A percentile compares a stretch with the other conserved stretches of the same genome.
Conservation (phyloP, 2,797 vertebrate genomes). For the Discoglossus pictus region DNA sequence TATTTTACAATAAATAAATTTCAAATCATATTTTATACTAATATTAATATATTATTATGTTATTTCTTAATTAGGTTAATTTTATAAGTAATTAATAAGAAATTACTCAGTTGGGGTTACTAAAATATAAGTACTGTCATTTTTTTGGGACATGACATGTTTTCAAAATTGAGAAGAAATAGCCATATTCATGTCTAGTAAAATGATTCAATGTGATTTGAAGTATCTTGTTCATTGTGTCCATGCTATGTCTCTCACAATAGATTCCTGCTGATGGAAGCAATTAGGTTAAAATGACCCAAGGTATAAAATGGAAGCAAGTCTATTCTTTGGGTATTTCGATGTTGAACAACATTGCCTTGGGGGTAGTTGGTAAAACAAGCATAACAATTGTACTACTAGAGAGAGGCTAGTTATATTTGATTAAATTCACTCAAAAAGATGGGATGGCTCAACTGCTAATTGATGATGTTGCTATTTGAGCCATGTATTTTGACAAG, state of each 20-base stretch:
- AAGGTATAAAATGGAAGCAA: slow-evolving; percentile 13
- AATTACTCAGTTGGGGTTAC: too few relatives aligned
- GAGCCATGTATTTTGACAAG: slow-evolving; percentile 36
- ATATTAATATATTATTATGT: too few relatives aligned
- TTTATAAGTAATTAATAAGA: too few relatives aligned
- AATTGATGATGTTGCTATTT: slow-evolving; percentile 40
- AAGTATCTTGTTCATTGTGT: neutral
- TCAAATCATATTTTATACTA: too few relatives aligned
- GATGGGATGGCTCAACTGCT: slow-evolving; percentile 38
- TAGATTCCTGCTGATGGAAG: neutral
- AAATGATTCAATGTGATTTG: too few relatives aligned
- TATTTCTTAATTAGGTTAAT: too few relatives aligned
- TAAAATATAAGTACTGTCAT: too few relatives aligned
- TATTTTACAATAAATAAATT: too few relatives aligned
- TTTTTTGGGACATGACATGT: too few relatives aligned
- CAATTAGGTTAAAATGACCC: slow-evolving; percentile 15
- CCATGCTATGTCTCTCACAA: neutral
- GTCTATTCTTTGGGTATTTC: slow-evolving; percentile 5
- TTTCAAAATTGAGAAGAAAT: too few relatives aligned
- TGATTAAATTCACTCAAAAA: slow-evolving; percentile 46
- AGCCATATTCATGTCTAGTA: too few relatives aligned
- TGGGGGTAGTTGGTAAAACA: slow-evolving; percentile 41
- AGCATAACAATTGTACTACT: slow-evolving; percentile 17
- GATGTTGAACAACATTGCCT: slow-evolving; percentile 34
- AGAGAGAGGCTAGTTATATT: slow-evolving; percentile 46